phyloP scores from a whole-genome alignment of 2,797 vertebrate genomes.

The Chanos chanos region DNA sequence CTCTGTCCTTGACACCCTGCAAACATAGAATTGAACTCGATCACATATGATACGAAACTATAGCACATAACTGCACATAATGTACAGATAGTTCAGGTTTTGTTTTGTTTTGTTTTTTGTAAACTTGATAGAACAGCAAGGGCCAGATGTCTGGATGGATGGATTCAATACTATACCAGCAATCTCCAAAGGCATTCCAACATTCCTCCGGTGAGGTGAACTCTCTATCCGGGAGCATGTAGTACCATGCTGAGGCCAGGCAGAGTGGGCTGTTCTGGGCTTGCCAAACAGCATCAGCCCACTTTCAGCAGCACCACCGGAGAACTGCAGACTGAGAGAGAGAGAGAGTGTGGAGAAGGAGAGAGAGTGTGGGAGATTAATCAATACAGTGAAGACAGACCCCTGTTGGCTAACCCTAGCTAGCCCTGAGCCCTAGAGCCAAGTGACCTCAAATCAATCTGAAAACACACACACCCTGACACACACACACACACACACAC shows the following conservation, averaged over 20 bases:
- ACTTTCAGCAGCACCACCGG: constrained; percentile 66
- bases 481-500: constrained; percentile 8
- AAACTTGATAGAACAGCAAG: too few relatives aligned
- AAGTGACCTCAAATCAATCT: constrained; percentile 64
- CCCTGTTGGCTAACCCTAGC: constrained; percentile 63
- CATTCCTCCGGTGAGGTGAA: constrained; percentile 61
- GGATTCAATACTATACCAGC: too few relatives aligned
- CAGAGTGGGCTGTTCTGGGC: constrained; percentile 64
- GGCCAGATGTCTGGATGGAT: too few relatives aligned
- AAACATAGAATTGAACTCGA: too few relatives aligned
- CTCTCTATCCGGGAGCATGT: constrained; percentile 65
- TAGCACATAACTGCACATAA: too few relatives aligned
- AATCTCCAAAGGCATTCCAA: constrained; percentile 68
- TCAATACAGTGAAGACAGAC: constrained; percentile 68
- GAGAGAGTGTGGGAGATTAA: too few relatives aligned
- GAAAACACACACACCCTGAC: constrained; percentile 64
- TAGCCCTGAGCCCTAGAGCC: constrained; percentile 64
- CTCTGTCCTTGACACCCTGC: too few relatives aligned
- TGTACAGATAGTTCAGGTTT: too few relatives aligned
- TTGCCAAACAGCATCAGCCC: constrained; percentile 64
- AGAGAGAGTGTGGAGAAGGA: too few relatives aligned
- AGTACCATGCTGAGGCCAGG: constrained; percentile 58
- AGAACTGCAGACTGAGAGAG: constrained; percentile 51
- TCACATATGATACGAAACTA: too few relatives aligned
- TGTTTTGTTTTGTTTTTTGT: too few relatives aligned